phyloP scores from a whole-genome alignment of 2,888 invertebrate species.

The Tethea ocularis region DNA sequence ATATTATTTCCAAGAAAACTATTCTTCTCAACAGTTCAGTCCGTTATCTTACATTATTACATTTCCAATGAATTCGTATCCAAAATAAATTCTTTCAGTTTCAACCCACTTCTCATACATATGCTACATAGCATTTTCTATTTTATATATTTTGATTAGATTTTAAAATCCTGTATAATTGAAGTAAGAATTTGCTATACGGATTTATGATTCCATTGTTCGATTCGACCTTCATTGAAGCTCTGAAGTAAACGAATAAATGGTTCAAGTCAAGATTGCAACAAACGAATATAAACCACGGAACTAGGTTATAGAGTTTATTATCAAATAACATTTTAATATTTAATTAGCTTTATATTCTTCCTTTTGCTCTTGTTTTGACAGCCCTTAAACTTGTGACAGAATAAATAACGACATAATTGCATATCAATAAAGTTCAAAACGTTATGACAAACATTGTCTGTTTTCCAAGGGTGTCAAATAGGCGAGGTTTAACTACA shows the following conservation, averaged over 20 bases:
- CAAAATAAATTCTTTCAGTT: conserved; percentile 4
- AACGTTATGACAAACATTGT: no score
- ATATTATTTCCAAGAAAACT: neutral
- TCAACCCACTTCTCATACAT: neutral
- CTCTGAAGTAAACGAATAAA: no score
- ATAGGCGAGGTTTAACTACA: no score
- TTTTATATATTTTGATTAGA: neutral
- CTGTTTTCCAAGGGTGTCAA: no score
- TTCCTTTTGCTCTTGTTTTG: no score
- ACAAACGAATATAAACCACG: neutral
- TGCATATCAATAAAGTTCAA: no score
- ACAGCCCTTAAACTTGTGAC: no score
- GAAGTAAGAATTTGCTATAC: neutral
- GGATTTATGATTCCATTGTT: neutral
- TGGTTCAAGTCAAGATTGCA: neutral
- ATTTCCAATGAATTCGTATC: conserved; percentile 7
- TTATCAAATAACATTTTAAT: neutral
- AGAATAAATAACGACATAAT: no score
- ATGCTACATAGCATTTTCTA: neutral
- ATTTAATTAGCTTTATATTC: no score
- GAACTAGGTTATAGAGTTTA: neutral
- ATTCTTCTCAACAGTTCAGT: neutral
- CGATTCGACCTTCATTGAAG: neutral
- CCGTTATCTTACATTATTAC: neutral
- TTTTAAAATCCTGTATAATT: neutral